Conservation (phyloP, 2,888 invertebrate genomes). For the Nomada ferruginata region DNA sequence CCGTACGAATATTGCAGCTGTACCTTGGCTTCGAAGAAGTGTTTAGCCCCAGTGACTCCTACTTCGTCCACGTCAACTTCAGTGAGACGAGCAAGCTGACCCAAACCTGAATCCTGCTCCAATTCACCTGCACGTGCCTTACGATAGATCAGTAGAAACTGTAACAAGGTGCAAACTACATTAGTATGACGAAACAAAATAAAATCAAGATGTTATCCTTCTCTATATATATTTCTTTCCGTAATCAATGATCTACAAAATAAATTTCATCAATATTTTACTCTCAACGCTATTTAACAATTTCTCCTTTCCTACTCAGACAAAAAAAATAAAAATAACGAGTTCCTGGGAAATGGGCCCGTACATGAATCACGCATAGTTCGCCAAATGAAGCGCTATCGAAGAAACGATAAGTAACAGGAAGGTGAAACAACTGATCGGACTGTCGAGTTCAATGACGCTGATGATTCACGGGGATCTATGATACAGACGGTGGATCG, state of each 20-base stretch:
- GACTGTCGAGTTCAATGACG: conserved; percentile 39
- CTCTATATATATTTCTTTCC: too few species aligned
- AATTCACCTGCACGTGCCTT: conserved; percentile 97
- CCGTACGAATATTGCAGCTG: not conserved
- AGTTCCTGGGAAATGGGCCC: too few species aligned
- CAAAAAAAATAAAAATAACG: too few species aligned
- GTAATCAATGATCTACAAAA: too few species aligned
- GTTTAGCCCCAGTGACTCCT: conserved; percentile 97
- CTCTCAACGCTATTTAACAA: too few species aligned
- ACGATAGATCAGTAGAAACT: conserved; percentile 91
- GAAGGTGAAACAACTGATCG: conserved; percentile 40
- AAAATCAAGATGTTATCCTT: not conserved
- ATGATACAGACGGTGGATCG: conserved; percentile 36
- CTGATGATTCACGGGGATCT: conserved; percentile 62
- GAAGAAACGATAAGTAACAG: conserved; percentile 58
- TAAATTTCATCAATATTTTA: too few species aligned
- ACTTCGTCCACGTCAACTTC: conserved; percentile 97
- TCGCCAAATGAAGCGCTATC: conserved; percentile 22
- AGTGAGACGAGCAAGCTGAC: conserved; percentile 93
- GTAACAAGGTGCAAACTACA: conserved; percentile 60
- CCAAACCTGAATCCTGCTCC: conserved; percentile 93
- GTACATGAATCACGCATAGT: too few species aligned
- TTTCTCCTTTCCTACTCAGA: too few species aligned
- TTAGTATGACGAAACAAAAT: conserved; percentile 11
- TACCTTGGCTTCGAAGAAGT: conserved; percentile 97